Evolutionary conservation across 2,888 invertebrate genomes (phyloP).

Genomic region (Pterostichus madidus): DNA sequence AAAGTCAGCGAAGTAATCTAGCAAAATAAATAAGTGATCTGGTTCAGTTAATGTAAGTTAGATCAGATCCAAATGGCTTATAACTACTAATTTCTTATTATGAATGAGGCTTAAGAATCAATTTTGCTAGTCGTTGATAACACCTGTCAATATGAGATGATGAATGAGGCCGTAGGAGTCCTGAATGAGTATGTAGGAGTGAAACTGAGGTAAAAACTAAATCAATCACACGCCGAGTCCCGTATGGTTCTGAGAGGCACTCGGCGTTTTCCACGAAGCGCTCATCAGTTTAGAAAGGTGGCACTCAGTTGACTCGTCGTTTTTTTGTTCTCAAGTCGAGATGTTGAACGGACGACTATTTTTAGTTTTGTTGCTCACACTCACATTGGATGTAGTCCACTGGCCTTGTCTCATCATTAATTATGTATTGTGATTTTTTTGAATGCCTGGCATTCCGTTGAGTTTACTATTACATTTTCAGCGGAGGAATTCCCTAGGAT

Average conservation of each 20-base stretch:
- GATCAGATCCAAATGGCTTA: too few relatives aligned
- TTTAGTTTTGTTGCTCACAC: conserved; percentile 45
- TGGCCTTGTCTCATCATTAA: conserved; percentile 51
- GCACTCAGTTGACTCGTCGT: not conserved
- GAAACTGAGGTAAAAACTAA: too few relatives aligned
- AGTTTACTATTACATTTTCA: conserved; percentile 42
- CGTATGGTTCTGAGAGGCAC: not conserved
- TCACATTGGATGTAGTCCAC: conserved; percentile 38
- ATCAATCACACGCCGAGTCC: not conserved
- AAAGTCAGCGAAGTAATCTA: too few relatives aligned
- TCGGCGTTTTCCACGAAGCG: conserved; percentile 22
- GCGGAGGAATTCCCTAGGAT: conserved; percentile 40
- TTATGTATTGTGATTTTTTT: conserved; percentile 50
- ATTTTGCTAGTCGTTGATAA: too few relatives aligned
- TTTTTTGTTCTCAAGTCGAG: conserved; percentile 20
- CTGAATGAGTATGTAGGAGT: too few relatives aligned
- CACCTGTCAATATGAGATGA: not conserved
- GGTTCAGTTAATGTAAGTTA: too few relatives aligned
- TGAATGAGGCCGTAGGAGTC: too few relatives aligned
- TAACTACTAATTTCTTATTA: too few relatives aligned
- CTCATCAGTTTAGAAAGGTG: conserved; percentile 45
- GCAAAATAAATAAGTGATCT: too few relatives aligned
- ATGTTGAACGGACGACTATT: conserved; percentile 18
- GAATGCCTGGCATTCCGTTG: conserved; percentile 30
- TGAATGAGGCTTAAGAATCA: too few relatives aligned